Evolutionary conservation across 1,140 invertebrate genomes (phyloP).

Genomic region (Leptopilina boulardi): DNA sequence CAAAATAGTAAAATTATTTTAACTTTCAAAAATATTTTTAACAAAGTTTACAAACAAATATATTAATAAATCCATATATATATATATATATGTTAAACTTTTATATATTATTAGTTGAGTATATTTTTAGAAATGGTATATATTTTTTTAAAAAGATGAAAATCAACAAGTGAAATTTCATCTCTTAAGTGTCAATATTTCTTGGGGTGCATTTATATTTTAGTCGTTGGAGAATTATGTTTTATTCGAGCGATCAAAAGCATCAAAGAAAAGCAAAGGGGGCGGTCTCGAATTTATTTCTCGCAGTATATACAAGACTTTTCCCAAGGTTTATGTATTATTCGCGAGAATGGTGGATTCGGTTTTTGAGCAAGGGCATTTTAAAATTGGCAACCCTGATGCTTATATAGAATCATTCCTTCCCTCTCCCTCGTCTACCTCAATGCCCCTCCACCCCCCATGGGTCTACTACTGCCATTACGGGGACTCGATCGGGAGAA

Average conservation of each 20-base stretch:
- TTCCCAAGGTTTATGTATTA: constrained; percentile 30
- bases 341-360: constrained; percentile 28
- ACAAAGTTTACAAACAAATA: too few species aligned
- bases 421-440: too few species aligned
- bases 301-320: constrained; percentile 19
- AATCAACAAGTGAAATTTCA: constrained; percentile 31
- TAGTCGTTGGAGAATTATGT: not conserved
- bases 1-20: too few species aligned
- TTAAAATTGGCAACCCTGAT: constrained; percentile 49
- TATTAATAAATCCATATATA: too few species aligned
- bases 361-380: constrained; percentile 32
- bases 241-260: constrained; percentile 25
- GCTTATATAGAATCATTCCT: constrained; percentile 49
- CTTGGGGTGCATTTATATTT: constrained; percentile 11
- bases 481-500: constrained; percentile 63
- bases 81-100: too few species aligned
- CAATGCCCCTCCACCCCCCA: constrained; percentile 49
- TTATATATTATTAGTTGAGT: not conserved
- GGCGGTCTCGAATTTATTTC: constrained; percentile 1
- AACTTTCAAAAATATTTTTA: too few species aligned
- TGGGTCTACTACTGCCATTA: constrained; percentile 36
- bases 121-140: not conserved
- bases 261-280: not conserved
- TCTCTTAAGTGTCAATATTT: constrained; percentile 9
- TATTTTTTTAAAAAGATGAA: not conserved